These are phyloP conservation scores for Synanthedon tipuliformis DNA, from an alignment of 2,888 invertebrate genomes.

Conservation along the genomic window DNA sequence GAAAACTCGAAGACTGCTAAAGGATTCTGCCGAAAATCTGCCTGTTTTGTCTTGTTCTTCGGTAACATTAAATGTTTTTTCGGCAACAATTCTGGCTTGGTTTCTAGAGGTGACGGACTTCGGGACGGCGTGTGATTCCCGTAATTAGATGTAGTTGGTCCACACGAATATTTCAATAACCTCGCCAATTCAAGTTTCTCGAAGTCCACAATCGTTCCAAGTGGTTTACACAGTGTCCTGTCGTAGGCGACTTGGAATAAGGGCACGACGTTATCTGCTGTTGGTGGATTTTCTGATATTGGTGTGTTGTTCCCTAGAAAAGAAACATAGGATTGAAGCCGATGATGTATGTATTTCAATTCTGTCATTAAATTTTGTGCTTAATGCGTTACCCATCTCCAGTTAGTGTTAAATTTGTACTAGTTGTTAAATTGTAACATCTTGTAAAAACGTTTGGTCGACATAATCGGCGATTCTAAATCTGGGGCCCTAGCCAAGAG, in stretches of 20 bases:
- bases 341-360: background rate
- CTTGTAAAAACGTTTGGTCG: too few species aligned
- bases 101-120: constrained; percentile 36
- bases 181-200: constrained; percentile 20
- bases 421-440: too few species aligned
- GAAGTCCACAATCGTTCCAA: constrained; percentile 52
- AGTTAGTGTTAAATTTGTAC: background rate
- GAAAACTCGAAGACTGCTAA: constrained; percentile 52
- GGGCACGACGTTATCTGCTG: constrained; percentile 40
- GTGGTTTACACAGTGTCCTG: constrained; percentile 52
- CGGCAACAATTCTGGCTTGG: constrained; percentile 10
- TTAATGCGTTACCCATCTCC: background rate
- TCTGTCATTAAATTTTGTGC: background rate
- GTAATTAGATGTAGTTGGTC: constrained; percentile 6
- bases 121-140: constrained; percentile 25
- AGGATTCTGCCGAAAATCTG: constrained; percentile 47
- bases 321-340: constrained; percentile 25
- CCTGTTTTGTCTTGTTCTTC: constrained; percentile 17
- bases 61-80: background rate
- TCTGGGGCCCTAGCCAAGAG: too few species aligned
- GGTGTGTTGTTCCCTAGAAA: constrained; percentile 51
- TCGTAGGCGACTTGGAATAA: constrained; percentile 62
- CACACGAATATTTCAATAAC: constrained; percentile 4
- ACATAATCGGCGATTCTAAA: too few species aligned
- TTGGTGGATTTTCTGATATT: constrained; percentile 21